Conservation (phyloP, 1,140 invertebrate species). For the Proctacanthus coquilletti region DNA sequence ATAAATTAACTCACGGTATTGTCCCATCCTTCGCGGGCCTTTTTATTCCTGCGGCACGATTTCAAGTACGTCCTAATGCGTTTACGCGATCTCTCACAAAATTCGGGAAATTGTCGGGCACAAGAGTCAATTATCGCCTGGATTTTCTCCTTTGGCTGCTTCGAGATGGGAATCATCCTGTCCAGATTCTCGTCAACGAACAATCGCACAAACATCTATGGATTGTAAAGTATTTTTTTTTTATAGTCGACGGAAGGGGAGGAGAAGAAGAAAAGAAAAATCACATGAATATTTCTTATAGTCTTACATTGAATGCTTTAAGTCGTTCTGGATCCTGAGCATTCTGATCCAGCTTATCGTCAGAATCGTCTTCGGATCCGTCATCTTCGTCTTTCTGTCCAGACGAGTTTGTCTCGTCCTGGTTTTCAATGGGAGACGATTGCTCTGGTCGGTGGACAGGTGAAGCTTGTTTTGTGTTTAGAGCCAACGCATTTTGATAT, state of each 20-base stretch:
- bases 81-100: slow-evolving; percentile 84
- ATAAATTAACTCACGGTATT: slow-evolving; percentile 19
- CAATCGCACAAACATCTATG: slow-evolving; percentile 91
- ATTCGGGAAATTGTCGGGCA: slow-evolving; percentile 91
- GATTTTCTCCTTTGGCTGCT: slow-evolving; percentile 95
- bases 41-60: slow-evolving; percentile 85
- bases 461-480: slow-evolving; percentile 23
- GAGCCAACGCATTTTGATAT: slow-evolving; percentile 38
- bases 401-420: slow-evolving; percentile 81
- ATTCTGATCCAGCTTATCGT: slow-evolving; percentile 73
- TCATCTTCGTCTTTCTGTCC: slow-evolving; percentile 91
- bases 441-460: slow-evolving; percentile 22
- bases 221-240: slow-evolving; percentile 11
- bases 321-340: slow-evolving; percentile 87
- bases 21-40: slow-evolving; percentile 58
- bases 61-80: slow-evolving; percentile 90
- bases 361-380: slow-evolving; percentile 76
- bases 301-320: slow-evolving; percentile 91
- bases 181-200: slow-evolving; percentile 96
- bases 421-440: slow-evolving; percentile 41
- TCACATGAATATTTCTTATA: too few relatives aligned
- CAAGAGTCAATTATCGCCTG: slow-evolving; percentile 96
- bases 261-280: not conserved
- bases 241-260: not conserved
- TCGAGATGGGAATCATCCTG: slow-evolving; percentile 90